Evolutionary conservation across 2,888 invertebrate genomes (phyloP), one percentile per base, ranked within the genome.

Genomic region (Cyclophora punctaria): DNA sequence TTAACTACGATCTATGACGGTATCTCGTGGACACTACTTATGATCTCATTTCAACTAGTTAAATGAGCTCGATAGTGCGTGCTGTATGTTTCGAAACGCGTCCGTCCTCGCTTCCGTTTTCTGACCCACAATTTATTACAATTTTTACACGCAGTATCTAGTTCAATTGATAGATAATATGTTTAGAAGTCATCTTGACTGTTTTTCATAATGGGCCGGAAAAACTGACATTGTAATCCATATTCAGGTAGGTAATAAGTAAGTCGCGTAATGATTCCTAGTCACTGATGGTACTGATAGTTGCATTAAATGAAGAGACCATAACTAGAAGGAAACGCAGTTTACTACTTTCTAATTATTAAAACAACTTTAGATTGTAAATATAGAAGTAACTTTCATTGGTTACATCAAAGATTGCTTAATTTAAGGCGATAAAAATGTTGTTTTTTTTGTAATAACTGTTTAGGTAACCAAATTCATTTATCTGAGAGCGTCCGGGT

Each of bases 61-160:
- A 73, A 76, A 74, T 79, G 75, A 72, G 75, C 70, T 77, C 78
- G 83, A 83, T 82, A 83, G 75, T 78, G 81, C 75, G 82, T 75
- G 75, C 76, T 67, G 75, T 76, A 37, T 37, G 79, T 83, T 84
- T 82, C 80, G 80, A 78, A 78, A 84, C 74, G 69, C 78, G 75
- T 80, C 78, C 80, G 83, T 76, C 74, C 74, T 63, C 70, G 74
- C 75, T 82, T 84, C 83, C 83, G 84, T 71, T 69, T 65, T 66
- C 69, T 78, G 76, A 77, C 80, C 78, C 71, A 79, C 71, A 77
- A 80, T 73, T 66, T 73, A 72, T 66, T 55, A 67, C 61, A 58
- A 69, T 71, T 66, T 65, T 70, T 71, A 63, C 63, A 59, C 67
- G 64, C 63, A 50, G 33, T 6, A n/a, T 34, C 35, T 35, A 35